Conservation (phyloP, 2,888 invertebrate species). For the Eudemis profundana region DNA sequence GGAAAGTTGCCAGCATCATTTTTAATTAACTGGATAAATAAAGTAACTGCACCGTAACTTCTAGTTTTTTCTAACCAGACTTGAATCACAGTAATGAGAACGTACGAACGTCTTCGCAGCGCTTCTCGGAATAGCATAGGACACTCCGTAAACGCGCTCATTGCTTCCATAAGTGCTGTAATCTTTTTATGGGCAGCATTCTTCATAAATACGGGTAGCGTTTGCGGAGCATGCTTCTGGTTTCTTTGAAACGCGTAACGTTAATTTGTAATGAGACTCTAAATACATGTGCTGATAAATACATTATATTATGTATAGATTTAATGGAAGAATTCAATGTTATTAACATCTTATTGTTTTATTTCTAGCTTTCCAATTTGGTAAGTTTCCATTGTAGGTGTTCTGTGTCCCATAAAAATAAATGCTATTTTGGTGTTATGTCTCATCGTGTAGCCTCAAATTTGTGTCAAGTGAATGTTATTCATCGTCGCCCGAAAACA, state of each 20-base stretch:
- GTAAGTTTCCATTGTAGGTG: not conserved
- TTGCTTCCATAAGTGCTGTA: constrained; percentile 52
- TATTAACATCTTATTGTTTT: constrained; percentile 26
- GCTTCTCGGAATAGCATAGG: constrained; percentile 52
- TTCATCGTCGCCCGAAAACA: constrained; percentile 30
- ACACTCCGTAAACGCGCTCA: constrained; percentile 53
- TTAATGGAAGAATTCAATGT: not conserved
- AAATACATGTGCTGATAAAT: constrained; percentile 1
- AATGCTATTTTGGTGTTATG: constrained; percentile 11
- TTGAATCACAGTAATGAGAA: constrained; percentile 43
- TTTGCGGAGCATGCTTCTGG: constrained; percentile 41
- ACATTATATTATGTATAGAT: not conserved
- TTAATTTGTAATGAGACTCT: constrained; percentile 10
- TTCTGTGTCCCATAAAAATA: constrained; percentile 4
- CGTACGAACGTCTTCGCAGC: constrained; percentile 9
- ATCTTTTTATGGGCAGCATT: constrained; percentile 54
- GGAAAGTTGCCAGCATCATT: constrained; percentile 46
- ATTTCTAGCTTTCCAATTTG: constrained; percentile 19
- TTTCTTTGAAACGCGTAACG: constrained; percentile 23
- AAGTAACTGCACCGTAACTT: constrained; percentile 47
- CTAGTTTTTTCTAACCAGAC: constrained; percentile 43
- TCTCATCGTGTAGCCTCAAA: constrained; percentile 25
- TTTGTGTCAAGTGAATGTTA: constrained; percentile 36
- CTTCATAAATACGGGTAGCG: constrained; percentile 48
- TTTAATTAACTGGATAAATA: constrained; percentile 51